Evolutionary conservation across 2,113 vertebrate genomes (phyloP).

Genomic region (Muntiacus muntjak): DNA sequence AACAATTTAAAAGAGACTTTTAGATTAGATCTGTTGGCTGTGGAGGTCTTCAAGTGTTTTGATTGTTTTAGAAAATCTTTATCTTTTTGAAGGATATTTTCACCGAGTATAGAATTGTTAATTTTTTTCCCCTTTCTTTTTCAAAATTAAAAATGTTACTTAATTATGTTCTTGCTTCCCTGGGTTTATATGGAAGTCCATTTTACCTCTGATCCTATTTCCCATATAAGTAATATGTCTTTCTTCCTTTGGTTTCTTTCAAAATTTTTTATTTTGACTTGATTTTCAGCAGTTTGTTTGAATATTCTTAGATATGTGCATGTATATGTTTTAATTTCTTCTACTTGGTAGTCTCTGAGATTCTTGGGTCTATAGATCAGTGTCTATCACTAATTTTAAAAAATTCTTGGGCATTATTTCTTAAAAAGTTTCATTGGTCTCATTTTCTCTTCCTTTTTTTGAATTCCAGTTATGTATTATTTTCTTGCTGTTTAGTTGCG

Average conservation of each 20-base stretch:
- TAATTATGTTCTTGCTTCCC: not conserved
- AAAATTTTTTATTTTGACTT: not conserved
- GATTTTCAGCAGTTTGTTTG: not conserved
- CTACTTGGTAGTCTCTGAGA: not conserved
- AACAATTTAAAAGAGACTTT: not conserved
- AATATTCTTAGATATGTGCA: not conserved
- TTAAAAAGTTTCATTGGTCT: not conserved
- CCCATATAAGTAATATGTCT: not conserved
- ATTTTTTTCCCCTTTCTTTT: not conserved
- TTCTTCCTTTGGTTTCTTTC: not conserved
- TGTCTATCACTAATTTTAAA: not conserved
- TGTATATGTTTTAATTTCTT: not conserved
- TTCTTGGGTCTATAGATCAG: not conserved
- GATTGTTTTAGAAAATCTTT: not conserved
- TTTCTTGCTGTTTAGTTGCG: not conserved
- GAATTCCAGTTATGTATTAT: not conserved
- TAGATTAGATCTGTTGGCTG: not conserved
- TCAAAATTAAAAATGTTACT: not conserved
- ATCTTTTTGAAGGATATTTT: not conserved
- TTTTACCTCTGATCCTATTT: not conserved
- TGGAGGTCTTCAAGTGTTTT: not conserved
- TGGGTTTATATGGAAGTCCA: not conserved
- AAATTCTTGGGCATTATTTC: not conserved
- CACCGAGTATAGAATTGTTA: not conserved
- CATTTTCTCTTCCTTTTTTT: not conserved